These are phyloP conservation scores for Sebastes trivittatus DNA, from an alignment of 2,797 vertebrate species.

Conservation along the genomic window DNA sequence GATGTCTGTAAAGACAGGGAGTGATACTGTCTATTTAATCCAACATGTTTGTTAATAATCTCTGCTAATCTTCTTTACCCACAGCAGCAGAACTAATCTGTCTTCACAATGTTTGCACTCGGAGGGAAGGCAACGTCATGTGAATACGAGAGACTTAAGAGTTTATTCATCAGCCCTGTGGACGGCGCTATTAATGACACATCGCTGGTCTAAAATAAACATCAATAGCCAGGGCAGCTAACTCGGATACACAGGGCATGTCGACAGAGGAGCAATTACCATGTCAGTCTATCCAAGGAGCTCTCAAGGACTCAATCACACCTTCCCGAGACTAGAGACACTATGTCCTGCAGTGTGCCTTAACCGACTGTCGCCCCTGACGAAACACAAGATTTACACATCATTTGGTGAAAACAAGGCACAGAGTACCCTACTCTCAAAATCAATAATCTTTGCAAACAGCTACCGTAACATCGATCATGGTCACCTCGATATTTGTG, in stretches of 20 bases:
- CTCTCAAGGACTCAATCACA: constrained; percentile 53
- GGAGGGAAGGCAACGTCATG: constrained; percentile 53
- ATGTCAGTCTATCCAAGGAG: constrained; percentile 35
- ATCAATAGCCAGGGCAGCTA: constrained; percentile 11
- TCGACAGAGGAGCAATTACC: constrained; percentile 32
- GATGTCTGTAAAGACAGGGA: constrained; percentile 41
- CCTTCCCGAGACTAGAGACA: constrained; percentile 31
- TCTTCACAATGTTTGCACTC: constrained; percentile 70
- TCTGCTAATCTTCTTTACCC: constrained; percentile 79
- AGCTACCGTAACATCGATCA: not conserved
- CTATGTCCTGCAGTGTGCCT: constrained; percentile 27
- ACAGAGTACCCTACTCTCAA: constrained; percentile 2
- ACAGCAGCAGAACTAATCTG: constrained; percentile 75
- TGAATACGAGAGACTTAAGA: constrained; percentile 54
- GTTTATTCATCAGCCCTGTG: constrained; percentile 57
- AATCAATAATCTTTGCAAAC: constrained; percentile 45
- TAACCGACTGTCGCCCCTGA: constrained; percentile 12
- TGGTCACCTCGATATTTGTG: constrained; percentile 37
- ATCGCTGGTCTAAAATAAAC: constrained; percentile 48
- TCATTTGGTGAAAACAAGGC: constrained; percentile 40
- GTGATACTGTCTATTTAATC: constrained; percentile 72
- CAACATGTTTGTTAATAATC: constrained; percentile 78
- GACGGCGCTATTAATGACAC: constrained; percentile 55
- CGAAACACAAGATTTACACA: constrained; percentile 56
- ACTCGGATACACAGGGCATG: constrained; percentile 4